A percentile compares a stretch with the other conserved stretches of the same genome.
These are phyloP conservation scores for Dysmachus trigonus DNA, from an alignment of 2,888 invertebrate species.

Conservation along the genomic window DNA sequence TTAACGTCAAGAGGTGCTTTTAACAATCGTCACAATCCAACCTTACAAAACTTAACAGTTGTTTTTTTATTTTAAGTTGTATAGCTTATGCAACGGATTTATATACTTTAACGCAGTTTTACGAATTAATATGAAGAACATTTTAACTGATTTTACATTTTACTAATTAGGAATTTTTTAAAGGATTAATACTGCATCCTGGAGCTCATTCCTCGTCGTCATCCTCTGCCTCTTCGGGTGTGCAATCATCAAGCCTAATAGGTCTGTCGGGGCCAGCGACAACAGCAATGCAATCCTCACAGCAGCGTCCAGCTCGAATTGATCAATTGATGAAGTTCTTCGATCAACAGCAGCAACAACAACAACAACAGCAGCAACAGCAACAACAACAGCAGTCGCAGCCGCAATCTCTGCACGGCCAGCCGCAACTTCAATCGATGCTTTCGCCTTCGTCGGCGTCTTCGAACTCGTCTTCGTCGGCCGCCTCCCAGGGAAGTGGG, in stretches of 20 bases:
- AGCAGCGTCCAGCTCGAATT: constrained; percentile 52
- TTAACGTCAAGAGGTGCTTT: neutral
- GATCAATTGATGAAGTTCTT: constrained; percentile 55
- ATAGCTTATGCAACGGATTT: constrained; percentile 15
- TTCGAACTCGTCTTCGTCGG: constrained; percentile 51
- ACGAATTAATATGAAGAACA: neutral
- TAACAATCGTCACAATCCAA: constrained; percentile 6
- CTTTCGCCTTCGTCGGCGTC: constrained; percentile 53
- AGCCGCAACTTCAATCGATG: constrained; percentile 57
- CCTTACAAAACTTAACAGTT: neutral
- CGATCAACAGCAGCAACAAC: constrained; percentile 52
- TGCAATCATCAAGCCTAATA: neutral
- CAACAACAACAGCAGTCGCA: constrained; percentile 47
- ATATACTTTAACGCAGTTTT: constrained; percentile 12
- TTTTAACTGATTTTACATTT: constrained; percentile 30
- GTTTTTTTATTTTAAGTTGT: neutral
- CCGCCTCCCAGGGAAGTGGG: constrained; percentile 48
- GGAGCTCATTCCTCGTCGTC: constrained; percentile 54
- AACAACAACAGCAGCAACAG: constrained; percentile 47
- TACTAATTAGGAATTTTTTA: constrained; percentile 45
- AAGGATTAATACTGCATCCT: constrained; percentile 60
- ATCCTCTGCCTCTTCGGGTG: constrained; percentile 51
- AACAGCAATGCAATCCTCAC: constrained; percentile 18
- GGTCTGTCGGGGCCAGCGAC: neutral
- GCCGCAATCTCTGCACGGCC: constrained; percentile 49